Base-by-base conservation (phyloP, 2,888 invertebrate species). In the Parasteatoda lunata region DNA sequence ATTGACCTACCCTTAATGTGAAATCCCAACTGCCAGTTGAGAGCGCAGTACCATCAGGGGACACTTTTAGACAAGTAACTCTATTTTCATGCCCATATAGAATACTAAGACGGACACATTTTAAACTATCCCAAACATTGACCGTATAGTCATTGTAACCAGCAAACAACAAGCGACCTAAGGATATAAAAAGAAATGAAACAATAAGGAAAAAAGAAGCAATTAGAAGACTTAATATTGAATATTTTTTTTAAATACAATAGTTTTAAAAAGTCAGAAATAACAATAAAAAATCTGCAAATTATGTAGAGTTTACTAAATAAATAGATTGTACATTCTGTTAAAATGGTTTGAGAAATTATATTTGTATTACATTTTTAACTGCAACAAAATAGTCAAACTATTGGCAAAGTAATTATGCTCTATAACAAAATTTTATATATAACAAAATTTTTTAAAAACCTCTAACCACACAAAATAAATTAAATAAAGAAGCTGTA, bases 91-190 rank as follows among this genome's bases (percentile, higher is more conserved):
- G 98, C 1, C 98, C 98, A 92, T 97, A 97, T 84, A 98, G 93
- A 90, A 98, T 94, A 91, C 96, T 96, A 75, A 98, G 95, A 89
- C 98, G 94, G 90, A 95, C 95, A 90, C 97, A 97, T 92, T 99
- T 99, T 89, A 99, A 93, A 64, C 98, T 97, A 93, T 99, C 99
- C 99, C 99, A 99, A 59, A 98, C 96, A 93, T 98, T 97, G 79
- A 99, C 97, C 59, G 98, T 98, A 93, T 99, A 98, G 93, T 99
- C 99, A 92, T 98, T 97, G 93, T 99, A 99, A 85, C 98, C 99
- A 90, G 98, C 98, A 93, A 99, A 99, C 90, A 99, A 93, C 89
- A 99, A 93, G 30, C 99, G 96, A 47, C 97, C 96, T 95, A 91
- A 4, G 59, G 9, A 59, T 4, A 7, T 54, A 54, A 54, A n/a